Evolutionary conservation across 2,797 vertebrate genomes (phyloP).

Genomic region (Typhlichthys eigenmanni): DNA sequence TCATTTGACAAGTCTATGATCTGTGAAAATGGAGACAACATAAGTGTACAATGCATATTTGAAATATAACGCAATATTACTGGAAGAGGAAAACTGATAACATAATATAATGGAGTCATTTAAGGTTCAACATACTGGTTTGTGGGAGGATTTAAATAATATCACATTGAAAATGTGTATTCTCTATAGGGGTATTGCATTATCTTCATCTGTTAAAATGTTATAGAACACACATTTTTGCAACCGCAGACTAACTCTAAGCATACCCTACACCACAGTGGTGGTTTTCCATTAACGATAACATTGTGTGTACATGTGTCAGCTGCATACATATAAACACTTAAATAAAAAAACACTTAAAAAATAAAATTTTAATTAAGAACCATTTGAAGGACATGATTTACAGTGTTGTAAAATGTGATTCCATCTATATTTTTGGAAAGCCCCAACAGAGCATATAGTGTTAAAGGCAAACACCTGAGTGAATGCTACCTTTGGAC

Average conservation of each 20-base stretch:
- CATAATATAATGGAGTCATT: slow-evolving; percentile 47
- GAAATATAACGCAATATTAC: slow-evolving; percentile 70
- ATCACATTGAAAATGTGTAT: slow-evolving; percentile 1
- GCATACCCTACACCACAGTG: neutral
- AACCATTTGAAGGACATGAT: no score
- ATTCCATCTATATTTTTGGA: no score
- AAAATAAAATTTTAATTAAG: neutral
- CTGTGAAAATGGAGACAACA: slow-evolving; percentile 66
- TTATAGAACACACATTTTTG: neutral
- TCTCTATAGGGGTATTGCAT: neutral
- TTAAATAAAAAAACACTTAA: neutral
- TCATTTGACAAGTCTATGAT: slow-evolving; percentile 72
- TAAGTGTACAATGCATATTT: slow-evolving; percentile 68
- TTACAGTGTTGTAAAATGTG: no score
- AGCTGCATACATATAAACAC: slow-evolving; percentile 2
- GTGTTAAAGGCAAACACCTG: slow-evolving; percentile 2
- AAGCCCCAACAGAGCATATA: neutral
- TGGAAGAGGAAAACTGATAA: slow-evolving; percentile 66
- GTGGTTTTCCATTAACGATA: neutral
- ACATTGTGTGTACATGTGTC: neutral
- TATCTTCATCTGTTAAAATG: slow-evolving; percentile 7
- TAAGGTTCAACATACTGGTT: slow-evolving; percentile 17
- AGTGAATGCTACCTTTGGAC: neutral
- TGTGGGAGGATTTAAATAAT: slow-evolving; percentile 8
- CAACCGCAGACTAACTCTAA: slow-evolving; percentile 1